Evolutionary conservation across 30 jellyfish, hydroid and myxozoan species (phyloP).

Genomic region (Catostylus mosaicus): DNA sequence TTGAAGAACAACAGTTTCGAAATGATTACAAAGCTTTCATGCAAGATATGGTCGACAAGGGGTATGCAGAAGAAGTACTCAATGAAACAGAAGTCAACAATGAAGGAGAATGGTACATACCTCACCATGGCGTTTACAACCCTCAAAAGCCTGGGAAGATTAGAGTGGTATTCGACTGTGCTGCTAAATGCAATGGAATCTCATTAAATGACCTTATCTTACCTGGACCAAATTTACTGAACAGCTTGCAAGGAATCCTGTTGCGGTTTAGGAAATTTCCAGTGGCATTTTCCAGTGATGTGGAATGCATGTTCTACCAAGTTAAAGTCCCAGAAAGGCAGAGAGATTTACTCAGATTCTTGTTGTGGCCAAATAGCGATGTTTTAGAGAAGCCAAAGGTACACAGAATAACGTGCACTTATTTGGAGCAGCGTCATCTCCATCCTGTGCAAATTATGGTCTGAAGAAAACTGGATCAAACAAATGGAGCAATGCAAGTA

Average conservation of each 20-base stretch:
- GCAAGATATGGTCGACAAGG: slow-evolving; percentile 36
- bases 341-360: slow-evolving; percentile 35
- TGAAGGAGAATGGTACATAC: slow-evolving; percentile 40
- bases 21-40: slow-evolving; percentile 38
- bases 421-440: slow-evolving; percentile 55
- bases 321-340: slow-evolving; percentile 37
- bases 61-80: slow-evolving; percentile 11
- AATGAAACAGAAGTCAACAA: background rate
- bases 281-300: slow-evolving; percentile 36
- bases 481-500: slow-evolving; percentile 25
- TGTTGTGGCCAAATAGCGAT: slow-evolving; percentile 63
- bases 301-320: slow-evolving; percentile 43
- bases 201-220: slow-evolving; percentile 24
- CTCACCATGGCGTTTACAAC: slow-evolving; percentile 57
- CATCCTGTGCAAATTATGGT: slow-evolving; percentile 34
- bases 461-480: slow-evolving; percentile 28
- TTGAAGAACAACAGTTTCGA: slow-evolving; percentile 1
- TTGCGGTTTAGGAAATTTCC: slow-evolving; percentile 27
- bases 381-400: background rate
- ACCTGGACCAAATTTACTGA: slow-evolving; percentile 47
- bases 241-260: slow-evolving; percentile 28
- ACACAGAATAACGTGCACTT: slow-evolving; percentile 42
- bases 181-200: slow-evolving; percentile 56
- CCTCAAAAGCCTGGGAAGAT: slow-evolving; percentile 48
- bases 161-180: slow-evolving; percentile 61